Evolutionary conservation across 2,888 invertebrate genomes (phyloP), one percentile per base, ranked within the genome.

Genomic region (Syrphus vitripennis): DNA sequence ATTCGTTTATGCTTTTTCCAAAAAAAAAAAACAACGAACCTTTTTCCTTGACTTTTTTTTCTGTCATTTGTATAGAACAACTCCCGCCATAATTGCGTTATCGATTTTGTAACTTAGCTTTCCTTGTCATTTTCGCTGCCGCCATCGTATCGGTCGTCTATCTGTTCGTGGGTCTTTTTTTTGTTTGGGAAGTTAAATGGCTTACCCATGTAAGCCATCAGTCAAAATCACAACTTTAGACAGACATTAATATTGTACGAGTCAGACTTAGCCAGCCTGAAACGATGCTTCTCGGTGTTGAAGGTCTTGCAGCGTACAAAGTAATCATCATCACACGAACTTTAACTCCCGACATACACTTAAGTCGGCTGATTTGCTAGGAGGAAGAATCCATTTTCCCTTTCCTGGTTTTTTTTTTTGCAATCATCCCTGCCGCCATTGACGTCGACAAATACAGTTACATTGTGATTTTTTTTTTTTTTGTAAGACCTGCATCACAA

Each of bases 141-240:
- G 7, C 26, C 4, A n/a, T 29, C 12, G 29, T 7, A n/a, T n/a
- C n/a, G 4, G 12, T 14, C 21, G 21, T 3, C 19, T 12, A 45
- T 48, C 55, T 42, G 48, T 42, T 42, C 42, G 37, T 34, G 69
- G 50, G 29, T 71, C 61, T 50, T 24, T 55, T 50, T 31, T 55
- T 50, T 31, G 42, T 63, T 53, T 65, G 21, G 9, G 72, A 72
- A 82, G 72, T 42, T 82, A 86, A 86, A 86, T 86, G 86, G 86
- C 69, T 86, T 86, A 86, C 82, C 81, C 82, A 78, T 86, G 86
- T 86, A 82, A 82, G 86, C 82, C 77, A 82, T 86, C 86, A 86
- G 50, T 86, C 86, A 86, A 86, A 86, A 82, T 78, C 74, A 77
- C 34, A 86, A 86, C 77, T 78, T 86, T 74, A 71, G 81, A 81